phyloP scores from a whole-genome alignment of 2,113 vertebrate species.

The Buteo buteo region DNA sequence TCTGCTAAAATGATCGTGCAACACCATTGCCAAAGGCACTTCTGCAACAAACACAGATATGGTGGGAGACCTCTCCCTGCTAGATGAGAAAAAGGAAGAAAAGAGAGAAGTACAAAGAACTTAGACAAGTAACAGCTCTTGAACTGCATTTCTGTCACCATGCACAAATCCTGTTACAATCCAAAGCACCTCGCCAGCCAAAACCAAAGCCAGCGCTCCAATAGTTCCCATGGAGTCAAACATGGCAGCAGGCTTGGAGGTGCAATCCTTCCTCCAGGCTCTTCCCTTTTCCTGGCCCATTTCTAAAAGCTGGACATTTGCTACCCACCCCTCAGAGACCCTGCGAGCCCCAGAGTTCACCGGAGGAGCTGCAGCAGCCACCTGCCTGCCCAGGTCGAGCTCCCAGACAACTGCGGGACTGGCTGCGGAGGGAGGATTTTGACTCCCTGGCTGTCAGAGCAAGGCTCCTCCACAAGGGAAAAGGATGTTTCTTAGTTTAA shows the following conservation, averaged over 20 bases:
- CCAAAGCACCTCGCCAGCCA: background rate
- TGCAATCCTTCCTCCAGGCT: background rate
- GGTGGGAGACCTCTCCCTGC: background rate
- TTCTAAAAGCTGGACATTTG: background rate
- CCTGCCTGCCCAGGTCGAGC: accelerated
- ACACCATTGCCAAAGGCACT: background rate
- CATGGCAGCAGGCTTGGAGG: background rate
- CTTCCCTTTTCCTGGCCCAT: background rate
- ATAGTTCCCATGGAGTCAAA: background rate
- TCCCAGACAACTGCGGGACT: background rate
- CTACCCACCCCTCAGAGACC: background rate
- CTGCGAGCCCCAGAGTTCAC: background rate
- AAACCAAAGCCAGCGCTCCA: background rate
- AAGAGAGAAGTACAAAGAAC: background rate
- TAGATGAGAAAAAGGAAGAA: background rate
- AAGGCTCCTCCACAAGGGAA: background rate
- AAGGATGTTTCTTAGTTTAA: background rate
- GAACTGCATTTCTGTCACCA: background rate
- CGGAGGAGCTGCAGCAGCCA: background rate
- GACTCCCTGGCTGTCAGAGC: background rate
- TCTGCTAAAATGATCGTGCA: background rate
- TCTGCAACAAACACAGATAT: background rate
- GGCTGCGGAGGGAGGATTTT: background rate
- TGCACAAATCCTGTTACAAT: background rate
- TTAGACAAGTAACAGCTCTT: background rate